Evolutionary conservation across 2,113 vertebrate genomes (phyloP).

Genomic region (Tupaia tana): DNA sequence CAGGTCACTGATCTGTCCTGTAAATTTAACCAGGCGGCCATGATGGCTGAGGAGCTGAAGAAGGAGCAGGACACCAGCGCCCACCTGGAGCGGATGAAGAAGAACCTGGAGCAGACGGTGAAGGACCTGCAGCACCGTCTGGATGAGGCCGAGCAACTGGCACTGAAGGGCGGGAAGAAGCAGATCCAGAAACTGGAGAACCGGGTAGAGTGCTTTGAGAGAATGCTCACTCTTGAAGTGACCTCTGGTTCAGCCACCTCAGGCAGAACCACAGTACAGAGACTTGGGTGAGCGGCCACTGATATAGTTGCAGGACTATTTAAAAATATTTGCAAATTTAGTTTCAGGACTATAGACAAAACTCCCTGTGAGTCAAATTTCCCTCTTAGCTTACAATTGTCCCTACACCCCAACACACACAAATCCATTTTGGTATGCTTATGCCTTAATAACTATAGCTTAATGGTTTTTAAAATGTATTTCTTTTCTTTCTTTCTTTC

Average conservation of each 20-base stretch:
- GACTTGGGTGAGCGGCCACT: neutral
- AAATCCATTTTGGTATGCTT: too few relatives aligned
- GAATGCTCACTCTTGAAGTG: neutral
- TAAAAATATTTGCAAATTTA: too few relatives aligned
- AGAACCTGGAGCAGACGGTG: constrained; percentile 78
- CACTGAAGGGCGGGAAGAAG: constrained; percentile 83
- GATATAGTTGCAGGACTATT: neutral
- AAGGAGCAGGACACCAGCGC: constrained; percentile 87
- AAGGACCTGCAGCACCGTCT: constrained; percentile 81
- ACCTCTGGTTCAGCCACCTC: neutral
- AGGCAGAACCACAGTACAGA: neutral
- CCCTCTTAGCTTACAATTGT: neutral
- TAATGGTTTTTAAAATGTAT: neutral
- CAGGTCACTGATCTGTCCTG: neutral
- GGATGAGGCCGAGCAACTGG: constrained; percentile 85
- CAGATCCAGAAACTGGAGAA: constrained; percentile 89
- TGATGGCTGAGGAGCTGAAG: constrained; percentile 84
- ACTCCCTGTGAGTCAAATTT: neutral
- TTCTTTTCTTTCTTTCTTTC: too few relatives aligned
- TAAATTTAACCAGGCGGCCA: constrained; percentile 71
- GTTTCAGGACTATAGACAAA: neutral
- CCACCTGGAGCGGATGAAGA: too few relatives aligned
- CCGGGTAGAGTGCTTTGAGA: constrained; percentile 80
- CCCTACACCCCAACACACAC: neutral
- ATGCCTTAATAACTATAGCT: neutral